These are phyloP conservation scores for Solenopsis invicta DNA, from an alignment of 1,140 invertebrate genomes.

Conservation along the genomic window DNA sequence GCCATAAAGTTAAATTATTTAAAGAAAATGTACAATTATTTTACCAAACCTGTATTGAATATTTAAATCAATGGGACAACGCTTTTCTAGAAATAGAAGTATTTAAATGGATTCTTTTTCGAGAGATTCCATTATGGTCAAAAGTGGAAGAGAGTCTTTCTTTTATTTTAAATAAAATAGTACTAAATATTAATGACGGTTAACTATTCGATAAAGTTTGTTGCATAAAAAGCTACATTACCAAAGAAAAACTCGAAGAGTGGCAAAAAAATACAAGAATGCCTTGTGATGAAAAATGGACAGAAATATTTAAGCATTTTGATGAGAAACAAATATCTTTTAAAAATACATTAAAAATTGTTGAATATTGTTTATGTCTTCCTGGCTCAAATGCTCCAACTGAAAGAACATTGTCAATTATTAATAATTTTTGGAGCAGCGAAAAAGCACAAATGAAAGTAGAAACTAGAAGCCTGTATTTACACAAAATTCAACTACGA, in stretches of 20 bases:
- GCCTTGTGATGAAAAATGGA: not conserved
- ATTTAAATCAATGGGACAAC: not conserved
- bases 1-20: not conserved
- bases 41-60: not conserved
- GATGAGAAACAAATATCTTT: not conserved
- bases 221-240: not conserved
- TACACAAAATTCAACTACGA: not conserved
- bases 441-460: constrained; percentile 1
- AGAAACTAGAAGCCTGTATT: not conserved
- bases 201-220: not conserved
- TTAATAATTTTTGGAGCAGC: constrained; percentile 9
- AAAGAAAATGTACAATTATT: not conserved
- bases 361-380: not conserved
- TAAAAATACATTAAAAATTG: not conserved
- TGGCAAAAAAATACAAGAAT: not conserved
- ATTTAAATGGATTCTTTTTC: not conserved
- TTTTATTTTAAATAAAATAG: constrained; percentile 2
- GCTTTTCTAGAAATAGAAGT: not conserved
- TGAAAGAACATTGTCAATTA: constrained; percentile 13
- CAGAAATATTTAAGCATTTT: not conserved
- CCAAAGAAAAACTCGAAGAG: constrained; percentile 1
- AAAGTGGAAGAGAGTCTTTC: not conserved
- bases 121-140: not conserved
- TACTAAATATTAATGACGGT: not conserved
- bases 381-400: constrained; percentile 8